Percentiles rank a stretch among this genome's conserved stretches.
phyloP scores from a whole-genome alignment of 2,113 vertebrate genomes.

The Meriones unguiculatus region DNA sequence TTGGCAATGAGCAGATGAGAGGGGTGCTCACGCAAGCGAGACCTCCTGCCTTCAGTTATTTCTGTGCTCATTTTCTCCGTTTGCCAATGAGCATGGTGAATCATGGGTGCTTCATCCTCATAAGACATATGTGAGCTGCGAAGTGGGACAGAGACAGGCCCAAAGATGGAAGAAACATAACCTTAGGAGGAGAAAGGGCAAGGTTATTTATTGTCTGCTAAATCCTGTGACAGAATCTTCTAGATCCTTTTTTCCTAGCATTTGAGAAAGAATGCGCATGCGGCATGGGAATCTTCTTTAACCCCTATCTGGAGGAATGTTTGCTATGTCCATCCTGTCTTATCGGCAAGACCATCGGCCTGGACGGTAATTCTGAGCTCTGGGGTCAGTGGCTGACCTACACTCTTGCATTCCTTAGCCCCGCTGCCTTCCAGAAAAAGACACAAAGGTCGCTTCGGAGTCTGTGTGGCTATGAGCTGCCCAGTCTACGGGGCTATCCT shows the following conservation, averaged over 20 bases:
- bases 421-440: neutral
- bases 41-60: neutral
- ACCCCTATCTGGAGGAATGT: neutral
- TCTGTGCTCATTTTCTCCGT: neutral
- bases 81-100: neutral
- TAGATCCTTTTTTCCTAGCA: neutral
- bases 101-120: neutral
- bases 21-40: accelerated
- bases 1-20: neutral
- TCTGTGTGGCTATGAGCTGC: neutral
- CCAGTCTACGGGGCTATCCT: neutral
- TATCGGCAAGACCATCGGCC: neutral
- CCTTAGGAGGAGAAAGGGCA: neutral
- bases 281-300: neutral
- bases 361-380: neutral
- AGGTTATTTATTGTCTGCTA: neutral
- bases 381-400: neutral
- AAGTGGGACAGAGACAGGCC: neutral
- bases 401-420: neutral
- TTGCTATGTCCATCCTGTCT: neutral
- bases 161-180: neutral
- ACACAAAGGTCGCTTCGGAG: neutral
- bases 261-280: neutral
- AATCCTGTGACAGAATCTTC: neutral
- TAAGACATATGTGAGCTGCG: neutral